Percentiles rank a stretch among this genome's conserved stretches.
Conservation (phyloP, 30 jellyfish, hydroid and myxozoan genomes). For the Hydra vulgaris region DNA sequence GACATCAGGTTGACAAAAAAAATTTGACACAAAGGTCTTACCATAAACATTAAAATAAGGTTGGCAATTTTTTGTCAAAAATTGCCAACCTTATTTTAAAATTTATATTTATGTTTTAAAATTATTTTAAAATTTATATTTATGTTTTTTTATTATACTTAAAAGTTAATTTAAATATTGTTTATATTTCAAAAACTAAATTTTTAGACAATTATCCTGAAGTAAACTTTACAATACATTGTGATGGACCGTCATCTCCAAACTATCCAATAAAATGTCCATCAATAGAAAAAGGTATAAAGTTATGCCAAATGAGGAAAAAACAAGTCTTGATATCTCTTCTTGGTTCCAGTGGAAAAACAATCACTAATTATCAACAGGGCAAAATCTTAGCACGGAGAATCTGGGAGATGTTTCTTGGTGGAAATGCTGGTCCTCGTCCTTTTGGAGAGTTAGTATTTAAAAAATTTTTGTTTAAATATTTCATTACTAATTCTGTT, state of each 20-base stretch:
- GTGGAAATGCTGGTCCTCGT: constrained; percentile 5
- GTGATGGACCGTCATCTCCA: constrained; percentile 55
- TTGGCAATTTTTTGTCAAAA: too few species aligned
- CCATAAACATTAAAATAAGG: too few species aligned
- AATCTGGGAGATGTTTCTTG: background rate
- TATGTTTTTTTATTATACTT: too few species aligned
- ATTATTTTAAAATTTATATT: too few species aligned
- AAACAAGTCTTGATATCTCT: background rate
- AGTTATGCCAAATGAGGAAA: background rate
- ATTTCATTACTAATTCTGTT: too few species aligned
- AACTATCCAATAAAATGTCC: constrained; percentile 45
- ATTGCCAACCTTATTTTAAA: too few species aligned
- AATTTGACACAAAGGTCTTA: too few species aligned
- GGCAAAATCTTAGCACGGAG: background rate
- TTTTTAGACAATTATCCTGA: constrained; percentile 77
- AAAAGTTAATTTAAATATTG: too few species aligned
- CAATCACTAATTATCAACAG: background rate
- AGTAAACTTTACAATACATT: constrained; percentile 70
- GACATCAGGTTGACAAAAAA: too few species aligned
- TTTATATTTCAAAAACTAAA: too few species aligned
- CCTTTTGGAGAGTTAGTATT: constrained; percentile 3
- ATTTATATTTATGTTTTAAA: too few species aligned
- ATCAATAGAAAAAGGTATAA: background rate
- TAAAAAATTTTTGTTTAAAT: background rate
- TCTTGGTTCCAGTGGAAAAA: background rate